A percentile compares a stretch with the other conserved stretches of the same genome.
Conservation (phyloP, 2,113 vertebrate genomes). For the Chroicocephalus ridibundus region DNA sequence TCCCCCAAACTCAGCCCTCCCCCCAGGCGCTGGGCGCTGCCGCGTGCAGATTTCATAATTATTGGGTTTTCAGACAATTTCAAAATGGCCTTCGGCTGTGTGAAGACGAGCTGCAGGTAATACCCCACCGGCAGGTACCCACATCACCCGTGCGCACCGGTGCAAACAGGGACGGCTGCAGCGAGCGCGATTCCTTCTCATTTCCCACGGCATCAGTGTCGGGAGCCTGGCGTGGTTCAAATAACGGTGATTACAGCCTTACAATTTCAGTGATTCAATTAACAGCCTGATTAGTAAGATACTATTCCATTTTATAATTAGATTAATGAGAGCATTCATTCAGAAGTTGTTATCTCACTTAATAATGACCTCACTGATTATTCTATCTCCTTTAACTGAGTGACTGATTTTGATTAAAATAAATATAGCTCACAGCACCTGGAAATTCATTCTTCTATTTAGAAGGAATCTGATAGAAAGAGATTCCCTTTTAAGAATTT, state of each 20-base stretch:
- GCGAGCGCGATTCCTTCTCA: fast-evolving
- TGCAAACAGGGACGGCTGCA: fast-evolving
- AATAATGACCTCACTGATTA: slow-evolving; percentile 82
- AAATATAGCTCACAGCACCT: slow-evolving; percentile 81
- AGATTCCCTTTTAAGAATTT: slow-evolving; percentile 77
- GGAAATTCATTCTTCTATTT: slow-evolving; percentile 74
- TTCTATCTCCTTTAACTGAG: slow-evolving; percentile 77
- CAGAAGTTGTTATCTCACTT: slow-evolving; percentile 80
- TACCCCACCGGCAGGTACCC: fast-evolving
- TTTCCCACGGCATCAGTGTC: neutral
- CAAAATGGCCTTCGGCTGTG: neutral
- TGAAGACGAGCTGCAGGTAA: neutral
- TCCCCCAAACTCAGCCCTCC: too few relatives aligned
- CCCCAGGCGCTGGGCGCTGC: neutral
- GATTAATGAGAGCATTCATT: slow-evolving; percentile 81
- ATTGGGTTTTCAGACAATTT: neutral
- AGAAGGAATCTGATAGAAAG: slow-evolving; percentile 64
- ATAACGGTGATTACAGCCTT: slow-evolving; percentile 68
- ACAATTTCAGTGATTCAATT: slow-evolving; percentile 72
- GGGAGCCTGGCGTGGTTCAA: neutral
- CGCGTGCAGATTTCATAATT: fast-evolving
- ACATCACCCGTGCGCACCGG: neutral
- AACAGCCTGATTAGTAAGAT: slow-evolving; percentile 76
- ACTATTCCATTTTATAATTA: slow-evolving; percentile 78
- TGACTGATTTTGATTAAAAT: slow-evolving; percentile 80